Base-by-base conservation (phyloP, 2,888 invertebrate genomes). In the Amorpha juglandis region DNA sequence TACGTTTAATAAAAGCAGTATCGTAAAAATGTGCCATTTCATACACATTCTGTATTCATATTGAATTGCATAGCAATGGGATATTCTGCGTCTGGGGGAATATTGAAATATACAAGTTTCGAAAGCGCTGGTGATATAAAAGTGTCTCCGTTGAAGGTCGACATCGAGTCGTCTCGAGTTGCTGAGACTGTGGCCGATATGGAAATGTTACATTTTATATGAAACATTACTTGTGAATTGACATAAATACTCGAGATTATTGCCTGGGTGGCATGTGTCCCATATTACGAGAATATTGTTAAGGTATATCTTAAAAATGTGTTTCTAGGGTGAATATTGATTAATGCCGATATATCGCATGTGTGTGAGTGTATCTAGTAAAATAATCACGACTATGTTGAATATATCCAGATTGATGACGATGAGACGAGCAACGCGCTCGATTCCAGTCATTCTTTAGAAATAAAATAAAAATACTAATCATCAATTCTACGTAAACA, bases 81-180 rank as follows among this genome's bases (percentile, higher is more conserved):
- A 19, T 6, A 53, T 35, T 19, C 50, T 9, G 19, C 19, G 38
- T 55, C 55, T 52, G 27, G 52, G 8, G 19, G 42, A 42, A 58
- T 58, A 58, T 58, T 58, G 58, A 58, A 58, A 58, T 42, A 58
- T 58, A 58, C 38, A 42, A 58, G 12, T 42, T 38, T 58, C 58
- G 42, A 42, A 19, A 12, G 19, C 19, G 19, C 58, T 58, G 1
- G 58, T 19, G 12, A 42, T 58, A 42, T 58, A 19, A 58, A 58
- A 58, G 58, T 58, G 38, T 42, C 19, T 52, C 42, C 42, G 42
- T 58, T 42, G 38, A 58, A 58, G 58, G 58, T 58, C 19, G 16
- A 16, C 19, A n/a, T n/a, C n/a, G n/a, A n/a, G 16, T 8, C 55
- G 7, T 42, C 58, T 16, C 38, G 12, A 19, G 50, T 19, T 9